Percentiles rank a stretch among this genome's conserved stretches.
Conservation (phyloP, 2,113 vertebrate species). For the Ifrita kowaldi region DNA sequence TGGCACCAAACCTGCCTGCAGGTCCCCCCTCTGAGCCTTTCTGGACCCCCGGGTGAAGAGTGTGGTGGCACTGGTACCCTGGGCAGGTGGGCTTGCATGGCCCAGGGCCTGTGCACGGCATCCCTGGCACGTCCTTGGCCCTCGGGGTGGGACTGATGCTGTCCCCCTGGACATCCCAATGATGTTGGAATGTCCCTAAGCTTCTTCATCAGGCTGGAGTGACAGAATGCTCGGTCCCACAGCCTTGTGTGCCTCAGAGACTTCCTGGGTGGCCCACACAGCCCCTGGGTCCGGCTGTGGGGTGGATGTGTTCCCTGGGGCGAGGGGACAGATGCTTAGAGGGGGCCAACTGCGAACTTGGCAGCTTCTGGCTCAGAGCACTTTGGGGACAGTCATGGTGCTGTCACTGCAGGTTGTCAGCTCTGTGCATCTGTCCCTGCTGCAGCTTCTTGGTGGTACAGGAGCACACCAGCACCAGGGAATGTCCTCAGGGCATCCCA, state of each 20-base stretch:
- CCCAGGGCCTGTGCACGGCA: neutral
- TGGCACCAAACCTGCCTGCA: neutral
- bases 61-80: neutral
- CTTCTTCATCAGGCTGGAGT: neutral
- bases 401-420: neutral
- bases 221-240: accelerated
- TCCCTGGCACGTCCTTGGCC: neutral
- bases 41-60: accelerated
- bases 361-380: neutral
- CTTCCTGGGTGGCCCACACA: neutral
- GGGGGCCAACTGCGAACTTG: neutral
- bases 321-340: neutral
- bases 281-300: no score
- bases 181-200: neutral
- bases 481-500: neutral
- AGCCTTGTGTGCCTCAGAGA: neutral
- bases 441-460: neutral
- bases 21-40: neutral
- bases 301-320: neutral
- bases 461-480: neutral
- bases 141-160: neutral
- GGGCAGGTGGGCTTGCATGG: neutral
- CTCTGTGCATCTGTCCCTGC: neutral
- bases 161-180: neutral
- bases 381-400: neutral